Evolutionary conservation across 2,797 vertebrate species (phyloP).

Genomic region (Pseudomugil tenellus): DNA sequence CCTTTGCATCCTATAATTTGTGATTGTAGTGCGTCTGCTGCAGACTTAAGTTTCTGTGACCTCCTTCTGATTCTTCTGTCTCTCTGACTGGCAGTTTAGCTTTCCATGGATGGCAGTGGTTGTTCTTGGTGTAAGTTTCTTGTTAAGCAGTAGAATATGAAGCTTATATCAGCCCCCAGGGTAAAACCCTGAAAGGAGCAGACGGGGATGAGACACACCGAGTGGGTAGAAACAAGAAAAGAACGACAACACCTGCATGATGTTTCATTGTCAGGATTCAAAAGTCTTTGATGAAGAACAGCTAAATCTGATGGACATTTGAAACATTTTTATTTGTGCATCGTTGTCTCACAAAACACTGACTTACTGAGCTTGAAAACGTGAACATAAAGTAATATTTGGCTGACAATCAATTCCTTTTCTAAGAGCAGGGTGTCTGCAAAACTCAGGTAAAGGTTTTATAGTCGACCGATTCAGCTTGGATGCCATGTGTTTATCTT

Average conservation of each 20-base stretch:
- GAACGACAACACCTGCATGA: constrained; percentile 51
- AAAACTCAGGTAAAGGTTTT: constrained; percentile 18
- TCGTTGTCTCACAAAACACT: constrained; percentile 26
- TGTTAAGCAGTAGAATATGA: constrained; percentile 35
- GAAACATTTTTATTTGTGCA: constrained; percentile 19
- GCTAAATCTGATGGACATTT: constrained; percentile 31
- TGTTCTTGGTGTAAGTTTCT: constrained; percentile 38
- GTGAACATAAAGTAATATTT: constrained; percentile 21
- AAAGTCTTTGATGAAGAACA: constrained; percentile 35
- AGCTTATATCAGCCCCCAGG: constrained; percentile 40
- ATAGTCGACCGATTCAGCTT: constrained; percentile 28
- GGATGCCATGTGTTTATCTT: constrained; percentile 7
- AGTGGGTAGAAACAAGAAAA: constrained; percentile 55
- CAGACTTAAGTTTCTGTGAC: constrained; percentile 24
- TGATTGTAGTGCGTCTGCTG: constrained; percentile 11
- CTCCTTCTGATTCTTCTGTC: constrained; percentile 30
- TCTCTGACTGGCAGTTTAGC: constrained; percentile 39
- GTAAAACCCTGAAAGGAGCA: constrained; percentile 51
- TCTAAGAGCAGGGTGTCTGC: constrained; percentile 21
- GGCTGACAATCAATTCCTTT: constrained; percentile 13
- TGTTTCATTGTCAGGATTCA: constrained; percentile 46
- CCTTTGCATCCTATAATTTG: constrained; percentile 6
- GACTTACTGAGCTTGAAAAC: constrained; percentile 21
- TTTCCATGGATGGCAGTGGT: constrained; percentile 42
- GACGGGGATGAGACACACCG: constrained; percentile 43